Conservation (phyloP, 2,888 invertebrate species). For the Orgyia antiqua region DNA sequence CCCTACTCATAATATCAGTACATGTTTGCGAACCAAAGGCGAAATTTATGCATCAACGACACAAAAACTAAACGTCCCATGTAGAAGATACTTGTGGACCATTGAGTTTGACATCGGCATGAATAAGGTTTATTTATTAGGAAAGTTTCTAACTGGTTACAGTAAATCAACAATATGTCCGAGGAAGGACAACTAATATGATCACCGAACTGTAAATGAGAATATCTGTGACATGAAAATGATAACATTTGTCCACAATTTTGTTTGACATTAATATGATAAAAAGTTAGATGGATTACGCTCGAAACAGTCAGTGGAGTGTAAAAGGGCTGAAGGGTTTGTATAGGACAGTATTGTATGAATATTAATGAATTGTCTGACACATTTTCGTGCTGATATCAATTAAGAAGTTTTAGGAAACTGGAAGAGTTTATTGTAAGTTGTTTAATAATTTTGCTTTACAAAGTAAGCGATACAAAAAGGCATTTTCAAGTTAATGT, state of each 20-base stretch:
- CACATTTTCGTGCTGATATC: constrained; percentile 20
- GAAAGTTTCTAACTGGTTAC: constrained; percentile 62
- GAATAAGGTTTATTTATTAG: constrained; percentile 74
- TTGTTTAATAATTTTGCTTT: constrained; percentile 8
- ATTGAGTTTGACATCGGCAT: constrained; percentile 66
- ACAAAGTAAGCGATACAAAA: constrained; percentile 8
- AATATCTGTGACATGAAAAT: constrained; percentile 30
- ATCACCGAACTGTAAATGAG: constrained; percentile 30
- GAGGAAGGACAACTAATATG: constrained; percentile 30
- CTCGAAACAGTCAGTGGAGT: constrained; percentile 26
- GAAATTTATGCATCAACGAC: constrained; percentile 60
- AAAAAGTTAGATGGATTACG: constrained; percentile 30
- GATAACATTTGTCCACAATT: constrained; percentile 36
- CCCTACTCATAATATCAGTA: constrained; percentile 69
- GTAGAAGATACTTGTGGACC: constrained; percentile 58
- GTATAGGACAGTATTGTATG: constrained; percentile 24
- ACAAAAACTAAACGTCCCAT: constrained; percentile 61
- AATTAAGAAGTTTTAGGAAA: constrained; percentile 18
- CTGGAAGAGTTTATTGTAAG: constrained; percentile 8
- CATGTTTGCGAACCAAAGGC: constrained; percentile 56
- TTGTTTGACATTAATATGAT: constrained; percentile 36
- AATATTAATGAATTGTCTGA: constrained; percentile 27
- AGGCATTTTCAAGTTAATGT: constrained; percentile 5
- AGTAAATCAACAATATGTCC: constrained; percentile 66
- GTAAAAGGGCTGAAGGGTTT: constrained; percentile 23